Conservation (phyloP, 2,797 vertebrate genomes). For the Lagodon rhomboides region DNA sequence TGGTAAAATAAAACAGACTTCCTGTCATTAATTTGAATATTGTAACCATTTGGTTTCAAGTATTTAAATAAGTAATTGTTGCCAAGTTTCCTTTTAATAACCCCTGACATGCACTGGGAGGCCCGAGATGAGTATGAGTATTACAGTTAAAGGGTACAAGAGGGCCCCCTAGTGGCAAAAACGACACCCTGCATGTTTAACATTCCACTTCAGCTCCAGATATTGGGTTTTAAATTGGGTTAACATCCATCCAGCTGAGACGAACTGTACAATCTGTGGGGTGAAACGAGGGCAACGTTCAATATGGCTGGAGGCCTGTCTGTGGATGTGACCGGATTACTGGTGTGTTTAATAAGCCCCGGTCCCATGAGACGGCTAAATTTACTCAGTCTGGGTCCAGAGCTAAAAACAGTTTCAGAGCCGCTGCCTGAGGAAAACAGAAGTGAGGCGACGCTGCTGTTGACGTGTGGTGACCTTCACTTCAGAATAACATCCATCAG, state of each 20-base stretch:
- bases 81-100: too few species aligned
- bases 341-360: conserved; percentile 2
- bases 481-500: background rate
- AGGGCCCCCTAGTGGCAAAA: too few species aligned
- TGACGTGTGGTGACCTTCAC: background rate
- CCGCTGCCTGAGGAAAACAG: background rate
- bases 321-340: conserved; percentile 27
- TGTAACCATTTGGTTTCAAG: too few species aligned
- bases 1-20: too few species aligned
- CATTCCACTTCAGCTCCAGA: too few species aligned
- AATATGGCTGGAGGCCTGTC: background rate
- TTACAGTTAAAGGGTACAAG: too few species aligned
- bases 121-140: too few species aligned
- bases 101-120: too few species aligned
- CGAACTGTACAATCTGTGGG: background rate
- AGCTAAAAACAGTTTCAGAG: conserved; percentile 12
- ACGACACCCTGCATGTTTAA: too few species aligned
- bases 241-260: background rate
- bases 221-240: too few species aligned
- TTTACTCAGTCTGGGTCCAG: conserved; percentile 34
- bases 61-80: too few species aligned
- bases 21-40: too few species aligned
- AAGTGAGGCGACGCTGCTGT: background rate
- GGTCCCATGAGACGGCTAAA: conserved; percentile 16
- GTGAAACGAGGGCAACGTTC: background rate